Percentiles rank a stretch among this genome's conserved stretches.
These are phyloP conservation scores for Melanotaenia maccullochi DNA, from an alignment of 2,797 vertebrate genomes.

Conservation along the genomic window DNA sequence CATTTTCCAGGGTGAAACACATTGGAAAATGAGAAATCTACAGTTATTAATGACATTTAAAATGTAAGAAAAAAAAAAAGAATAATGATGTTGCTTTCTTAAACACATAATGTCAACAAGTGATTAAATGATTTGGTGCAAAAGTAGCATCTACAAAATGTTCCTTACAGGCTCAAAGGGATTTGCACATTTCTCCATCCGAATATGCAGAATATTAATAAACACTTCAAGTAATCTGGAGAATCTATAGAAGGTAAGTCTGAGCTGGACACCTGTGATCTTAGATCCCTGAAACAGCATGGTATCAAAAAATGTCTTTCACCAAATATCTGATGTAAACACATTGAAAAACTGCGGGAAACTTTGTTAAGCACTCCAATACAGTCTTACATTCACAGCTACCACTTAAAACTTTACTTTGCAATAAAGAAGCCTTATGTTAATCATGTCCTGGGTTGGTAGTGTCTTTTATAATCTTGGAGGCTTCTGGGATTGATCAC, in stretches of 20 bases:
- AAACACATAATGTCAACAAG: not conserved
- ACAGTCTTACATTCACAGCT: not conserved
- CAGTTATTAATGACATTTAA: too few species aligned
- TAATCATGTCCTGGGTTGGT: not conserved
- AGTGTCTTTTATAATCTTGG: not conserved
- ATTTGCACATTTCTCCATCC: not conserved
- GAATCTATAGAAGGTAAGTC: not conserved
- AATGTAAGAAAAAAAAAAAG: too few species aligned
- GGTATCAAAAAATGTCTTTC: not conserved
- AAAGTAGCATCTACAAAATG: not conserved
- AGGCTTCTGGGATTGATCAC: not conserved
- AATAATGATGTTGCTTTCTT: too few species aligned
- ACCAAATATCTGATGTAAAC: not conserved
- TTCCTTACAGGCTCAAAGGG: not conserved
- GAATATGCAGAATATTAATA: not conserved
- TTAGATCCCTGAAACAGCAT: not conserved
- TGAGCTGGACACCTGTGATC: not conserved
- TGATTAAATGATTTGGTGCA: not conserved
- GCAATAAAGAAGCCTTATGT: not conserved
- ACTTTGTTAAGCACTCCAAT: too few species aligned
- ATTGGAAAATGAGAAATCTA: too few species aligned
- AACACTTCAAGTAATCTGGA: not conserved
- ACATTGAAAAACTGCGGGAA: not conserved
- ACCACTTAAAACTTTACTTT: not conserved
- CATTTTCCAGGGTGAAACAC: too few species aligned